Evolutionary conservation across 2,797 vertebrate species (phyloP), one percentile per base, ranked within the genome.

Genomic region (Anolis apletophallus): DNA sequence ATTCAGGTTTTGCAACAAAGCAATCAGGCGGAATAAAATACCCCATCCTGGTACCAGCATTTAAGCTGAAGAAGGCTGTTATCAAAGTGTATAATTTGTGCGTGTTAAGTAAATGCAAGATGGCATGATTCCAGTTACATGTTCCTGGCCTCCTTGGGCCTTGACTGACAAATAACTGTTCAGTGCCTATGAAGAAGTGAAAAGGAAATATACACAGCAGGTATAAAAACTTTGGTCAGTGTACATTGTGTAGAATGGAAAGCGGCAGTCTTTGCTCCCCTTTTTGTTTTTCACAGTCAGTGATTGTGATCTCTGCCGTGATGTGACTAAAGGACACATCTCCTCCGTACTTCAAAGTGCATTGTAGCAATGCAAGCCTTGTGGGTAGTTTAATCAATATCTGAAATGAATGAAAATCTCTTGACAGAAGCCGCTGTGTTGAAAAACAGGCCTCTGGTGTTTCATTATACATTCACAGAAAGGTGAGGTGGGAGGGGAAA

Each of bases 381-480:
- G 78, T 77, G 76, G 85, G 84, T 90, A 92, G 46, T 67, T 89
- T 94, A 93, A 92, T 88, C 81, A 92, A 40, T 90, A 76, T 92
- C 76, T 90, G 46, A 69, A 89, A n/a, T 82, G 86, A 95, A 91
- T 91, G 84, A 92, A 95, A 95, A 90, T 92, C 78, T 92, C 90
- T 92, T 91, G 86, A 91, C 84, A 92, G 88, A 88, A 94, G 76
- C 81, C 87, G 78, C 71, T 91, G 89, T 59, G 36, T 79, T 92
- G 87, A 93, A 88, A 87, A 95, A 46, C 52, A 91, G 92, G 29
- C 75, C 77, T 91, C 85, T 90, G 83, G 77, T 91, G 34, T 83
- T 92, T 94, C 76, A 88, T 93, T 91, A 90, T 67, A 26, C 88
- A 93, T 92, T 93, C 88, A 91, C 77, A 92, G 85, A 94, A 93